Evolutionary conservation across 2,888 invertebrate genomes (phyloP).

Genomic region (Tortricodes alternella): DNA sequence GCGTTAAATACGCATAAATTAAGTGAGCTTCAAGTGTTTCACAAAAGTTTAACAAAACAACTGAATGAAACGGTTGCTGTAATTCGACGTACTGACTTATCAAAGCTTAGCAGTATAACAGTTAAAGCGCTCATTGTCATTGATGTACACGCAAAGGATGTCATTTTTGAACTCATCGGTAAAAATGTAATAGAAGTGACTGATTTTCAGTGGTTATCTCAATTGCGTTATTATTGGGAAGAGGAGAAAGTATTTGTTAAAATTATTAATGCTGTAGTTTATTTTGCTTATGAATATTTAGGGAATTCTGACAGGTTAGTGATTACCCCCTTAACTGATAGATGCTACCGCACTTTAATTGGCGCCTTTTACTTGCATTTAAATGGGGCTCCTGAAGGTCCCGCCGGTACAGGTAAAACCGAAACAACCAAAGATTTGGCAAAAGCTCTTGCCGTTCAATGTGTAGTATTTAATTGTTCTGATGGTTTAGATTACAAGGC

Average conservation of each 20-base stretch:
- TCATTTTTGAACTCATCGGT: constrained; percentile 85
- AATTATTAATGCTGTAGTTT: constrained; percentile 90
- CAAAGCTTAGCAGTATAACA: constrained; percentile 88
- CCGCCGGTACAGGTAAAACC: constrained; percentile 94
- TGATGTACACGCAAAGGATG: constrained; percentile 93
- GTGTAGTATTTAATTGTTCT: constrained; percentile 94
- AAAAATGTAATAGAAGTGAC: constrained; percentile 86
- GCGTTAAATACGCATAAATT: constrained; percentile 83
- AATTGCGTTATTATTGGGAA: constrained; percentile 91
- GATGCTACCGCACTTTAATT: constrained; percentile 92
- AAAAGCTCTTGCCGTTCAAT: constrained; percentile 95
- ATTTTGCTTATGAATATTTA: constrained; percentile 92
- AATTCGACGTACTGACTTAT: constrained; percentile 86
- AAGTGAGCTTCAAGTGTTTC: constrained; percentile 81
- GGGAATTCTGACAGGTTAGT: constrained; percentile 91
- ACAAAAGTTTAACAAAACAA: constrained; percentile 82
- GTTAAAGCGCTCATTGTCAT: constrained; percentile 92
- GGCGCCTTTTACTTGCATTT: constrained; percentile 92
- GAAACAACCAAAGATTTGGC: constrained; percentile 96
- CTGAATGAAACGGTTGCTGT: constrained; percentile 89
- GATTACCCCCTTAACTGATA: constrained; percentile 88
- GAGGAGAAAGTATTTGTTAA: constrained; percentile 86
- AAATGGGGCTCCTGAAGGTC: constrained; percentile 93
- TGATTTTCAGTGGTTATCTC: constrained; percentile 93
- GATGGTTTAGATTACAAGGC: constrained; percentile 93